phyloP scores from a whole-genome alignment of 2,113 vertebrate species.

The Pungitius pungitius region DNA sequence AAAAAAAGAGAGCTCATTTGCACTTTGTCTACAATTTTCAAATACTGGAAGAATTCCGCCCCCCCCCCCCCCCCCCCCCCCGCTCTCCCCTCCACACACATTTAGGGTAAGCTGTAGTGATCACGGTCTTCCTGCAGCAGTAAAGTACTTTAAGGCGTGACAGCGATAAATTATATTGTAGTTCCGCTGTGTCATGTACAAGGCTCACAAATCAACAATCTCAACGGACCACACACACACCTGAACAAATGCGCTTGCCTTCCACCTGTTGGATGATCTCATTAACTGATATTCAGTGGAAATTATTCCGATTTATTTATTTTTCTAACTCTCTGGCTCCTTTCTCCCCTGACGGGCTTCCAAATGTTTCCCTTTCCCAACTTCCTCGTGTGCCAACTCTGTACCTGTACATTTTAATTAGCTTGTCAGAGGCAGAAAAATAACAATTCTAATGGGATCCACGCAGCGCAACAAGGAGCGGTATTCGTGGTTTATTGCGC shows the following conservation, averaged over 20 bases:
- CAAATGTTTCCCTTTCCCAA: conserved; percentile 48
- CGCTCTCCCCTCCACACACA: too few relatives aligned
- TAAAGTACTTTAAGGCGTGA: conserved; percentile 14
- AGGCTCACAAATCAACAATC: neutral
- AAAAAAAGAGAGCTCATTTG: conserved; percentile 17
- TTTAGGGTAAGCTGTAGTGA: conserved; percentile 16
- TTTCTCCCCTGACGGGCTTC: conserved; percentile 68
- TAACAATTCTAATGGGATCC: conserved; percentile 56
- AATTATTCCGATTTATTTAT: conserved; percentile 51
- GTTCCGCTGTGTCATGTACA: neutral
- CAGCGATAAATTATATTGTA: neutral
- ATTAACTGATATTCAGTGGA: conserved; percentile 54
- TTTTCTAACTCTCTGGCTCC: conserved; percentile 40
- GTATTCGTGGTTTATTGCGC: conserved; percentile 37
- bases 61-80: too few relatives aligned
- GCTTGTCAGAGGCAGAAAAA: conserved; percentile 68
- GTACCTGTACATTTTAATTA: conserved; percentile 79
- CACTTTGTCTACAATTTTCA: conserved; percentile 22
- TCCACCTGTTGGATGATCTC: conserved; percentile 46
- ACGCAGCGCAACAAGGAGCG: conserved; percentile 54
- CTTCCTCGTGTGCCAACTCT: conserved; percentile 59
- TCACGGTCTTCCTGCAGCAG: conserved; percentile 4
- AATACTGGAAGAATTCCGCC: conserved; percentile 12
- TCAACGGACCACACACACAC: conserved; percentile 46
- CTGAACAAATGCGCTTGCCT: conserved; percentile 54